Evolutionary conservation across 2,113 vertebrate species (phyloP).

Genomic region (Podarcis cretensis): DNA sequence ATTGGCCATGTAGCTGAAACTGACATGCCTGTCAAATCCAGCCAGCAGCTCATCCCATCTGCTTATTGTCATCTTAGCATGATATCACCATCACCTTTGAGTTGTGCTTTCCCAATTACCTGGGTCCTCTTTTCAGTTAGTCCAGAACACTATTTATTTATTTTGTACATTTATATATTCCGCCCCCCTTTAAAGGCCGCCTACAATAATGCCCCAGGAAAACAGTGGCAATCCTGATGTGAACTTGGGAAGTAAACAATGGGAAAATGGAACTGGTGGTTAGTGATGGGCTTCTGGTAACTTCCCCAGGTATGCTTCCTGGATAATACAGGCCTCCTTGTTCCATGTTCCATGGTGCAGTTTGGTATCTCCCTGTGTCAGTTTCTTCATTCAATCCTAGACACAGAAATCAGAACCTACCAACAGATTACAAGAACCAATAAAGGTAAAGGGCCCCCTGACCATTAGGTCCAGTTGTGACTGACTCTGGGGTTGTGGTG

Average conservation of each 20-base stretch:
- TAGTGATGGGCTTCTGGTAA: neutral
- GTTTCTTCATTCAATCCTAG: neutral
- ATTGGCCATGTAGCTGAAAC: constrained; percentile 10
- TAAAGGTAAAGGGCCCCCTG: too few relatives aligned
- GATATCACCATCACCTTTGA: too few relatives aligned
- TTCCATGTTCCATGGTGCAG: neutral
- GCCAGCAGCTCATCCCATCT: neutral
- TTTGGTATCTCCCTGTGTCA: neutral
- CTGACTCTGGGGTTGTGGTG: too few relatives aligned
- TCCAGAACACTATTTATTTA: neutral
- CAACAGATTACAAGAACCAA: neutral
- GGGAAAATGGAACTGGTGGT: neutral
- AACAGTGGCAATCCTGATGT: neutral
- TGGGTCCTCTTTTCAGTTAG: neutral
- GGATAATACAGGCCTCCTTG: neutral
- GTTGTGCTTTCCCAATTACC: neutral
- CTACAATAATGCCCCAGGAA: neutral
- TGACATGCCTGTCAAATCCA: neutral
- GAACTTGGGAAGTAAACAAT: neutral
- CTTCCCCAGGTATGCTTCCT: neutral
- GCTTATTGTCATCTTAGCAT: neutral
- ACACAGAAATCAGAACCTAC: neutral
- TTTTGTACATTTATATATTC: neutral
- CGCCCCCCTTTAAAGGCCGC: neutral
- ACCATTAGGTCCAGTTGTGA: too few relatives aligned